Base-by-base conservation (phyloP, 2,797 vertebrate genomes). In the Enteromius afrohamiltoni region DNA sequence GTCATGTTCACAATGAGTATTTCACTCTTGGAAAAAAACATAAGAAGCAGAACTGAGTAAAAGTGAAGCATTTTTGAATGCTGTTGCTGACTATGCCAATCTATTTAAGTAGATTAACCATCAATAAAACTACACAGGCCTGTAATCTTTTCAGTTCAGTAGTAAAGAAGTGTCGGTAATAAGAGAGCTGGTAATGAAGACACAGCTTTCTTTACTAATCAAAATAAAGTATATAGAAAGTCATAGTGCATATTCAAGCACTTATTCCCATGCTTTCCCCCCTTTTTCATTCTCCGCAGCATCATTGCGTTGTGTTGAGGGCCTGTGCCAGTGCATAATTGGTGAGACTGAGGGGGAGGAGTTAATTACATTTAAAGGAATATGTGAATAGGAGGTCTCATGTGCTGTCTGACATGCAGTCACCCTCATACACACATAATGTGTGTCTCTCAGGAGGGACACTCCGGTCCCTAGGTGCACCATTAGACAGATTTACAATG, bases 321-420 rank as follows among this genome's bases (percentile, higher is more conserved):
- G 85, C 87, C 91, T 90, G 31, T 65, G 55, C 89, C 88, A 91
- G 88, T 83, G 87, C 90, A 91, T 94, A 94, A 95, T 94, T 94
- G 93, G 91, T 90, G 89, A 89, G 88, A 87, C 90, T 91, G 88
- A 91, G 88, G 88, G 83, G 93, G 94, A 92, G 88, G 89, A 88
- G 89, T 94, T 94, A 94, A 94, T 93, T 88, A 91, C 93, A 93
- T 93, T 94, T 92, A 94, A 95, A 93, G 90, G 93, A 94, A 94
- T 95, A 93, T 91, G 88, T 93, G 92, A 95, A 92, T 92, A 92
- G 90, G 90, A 91, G 89, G 91, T 90, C 88, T 91, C 82, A 83
- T 78, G 67, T 71, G 79, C 79, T 58, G 70, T 68, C 83, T 80
- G 78, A 85, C 79, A 85, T 58, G 29, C 71, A 83, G 68, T 71